Base-by-base conservation (phyloP, 1,140 invertebrate species). In the Lepidotrigona ventralis region DNA sequence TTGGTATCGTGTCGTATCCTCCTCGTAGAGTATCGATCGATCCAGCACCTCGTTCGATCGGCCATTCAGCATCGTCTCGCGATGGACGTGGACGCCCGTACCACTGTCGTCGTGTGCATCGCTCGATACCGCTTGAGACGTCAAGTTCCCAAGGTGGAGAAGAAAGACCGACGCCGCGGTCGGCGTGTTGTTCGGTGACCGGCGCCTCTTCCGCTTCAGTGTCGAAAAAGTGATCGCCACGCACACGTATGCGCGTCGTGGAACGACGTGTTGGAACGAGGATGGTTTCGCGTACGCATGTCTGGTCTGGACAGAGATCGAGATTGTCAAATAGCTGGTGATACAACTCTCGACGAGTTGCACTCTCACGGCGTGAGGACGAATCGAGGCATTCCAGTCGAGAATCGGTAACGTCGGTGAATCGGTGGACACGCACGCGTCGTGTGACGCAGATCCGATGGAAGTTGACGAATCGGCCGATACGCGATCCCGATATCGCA, bases 271-370 rank as follows among this genome's bases (percentile, higher is more conserved):
- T 46, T 51, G 69, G 46, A 26, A 51, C 21, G 58, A 64, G 58
- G n/a, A 21, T 39, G 39, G 21, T 6, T 46, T 68, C 26, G 75
- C 51, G 78, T 66, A 81, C 79, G 79, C 79, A 68, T 81, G 79
- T 76, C 79, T 51, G 58, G 14, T 19, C 56, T 9, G 71, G 23
- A 60, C n/a, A 3, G 58, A 29, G 21, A 76, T 76, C 53, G 26
- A 17, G n/a, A 76, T 76, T 64, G 64, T 79, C 64, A 54, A 68
- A 79, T 68, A 53, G 21, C 1, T 21, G 51, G 2, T 29, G 46
- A 51, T n/a, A 51, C 66, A 14, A n/a, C 46, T 69, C 19, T n/a
- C n/a, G 70, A 17, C n/a, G n/a, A 58, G 17, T 46, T n/a, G 33
- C 33, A 33, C n/a, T 72, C n/a, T 0, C 33, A 33, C 21, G 4